Conservation (phyloP, 2,888 invertebrate species). For the Temnothorax unifasciatus region DNA sequence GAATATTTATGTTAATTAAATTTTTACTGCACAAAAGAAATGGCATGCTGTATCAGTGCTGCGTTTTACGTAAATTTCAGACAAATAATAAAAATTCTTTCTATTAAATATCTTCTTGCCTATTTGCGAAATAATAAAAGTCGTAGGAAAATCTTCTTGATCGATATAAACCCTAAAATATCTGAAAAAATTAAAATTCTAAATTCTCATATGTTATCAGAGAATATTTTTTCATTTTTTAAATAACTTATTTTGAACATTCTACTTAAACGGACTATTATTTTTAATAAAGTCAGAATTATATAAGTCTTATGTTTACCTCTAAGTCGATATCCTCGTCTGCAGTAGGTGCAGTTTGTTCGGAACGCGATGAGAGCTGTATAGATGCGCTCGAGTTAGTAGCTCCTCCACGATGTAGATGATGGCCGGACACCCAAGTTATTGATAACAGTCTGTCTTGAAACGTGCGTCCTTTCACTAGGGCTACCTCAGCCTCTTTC, state of each 20-base stretch:
- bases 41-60: neutral
- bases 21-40: neutral
- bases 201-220: neutral
- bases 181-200: neutral
- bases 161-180: neutral
- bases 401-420: conserved; percentile 87
- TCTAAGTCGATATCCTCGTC: conserved; percentile 85
- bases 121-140: conserved; percentile 20
- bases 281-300: neutral
- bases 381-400: conserved; percentile 70
- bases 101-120: neutral
- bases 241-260: neutral
- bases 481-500: conserved; percentile 93
- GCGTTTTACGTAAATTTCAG: neutral
- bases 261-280: neutral
- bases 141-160: neutral
- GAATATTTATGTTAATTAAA: neutral
- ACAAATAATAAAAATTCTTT: neutral
- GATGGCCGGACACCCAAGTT: conserved; percentile 87
- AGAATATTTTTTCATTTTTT: neutral
- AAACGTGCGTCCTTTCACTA: conserved; percentile 92
- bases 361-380: conserved; percentile 80
- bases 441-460: conserved; percentile 88
- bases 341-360: conserved; percentile 80
- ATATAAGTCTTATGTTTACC: conserved; percentile 71